Base-by-base conservation (phyloP, 2,113 vertebrate species). In the Grus americana region DNA sequence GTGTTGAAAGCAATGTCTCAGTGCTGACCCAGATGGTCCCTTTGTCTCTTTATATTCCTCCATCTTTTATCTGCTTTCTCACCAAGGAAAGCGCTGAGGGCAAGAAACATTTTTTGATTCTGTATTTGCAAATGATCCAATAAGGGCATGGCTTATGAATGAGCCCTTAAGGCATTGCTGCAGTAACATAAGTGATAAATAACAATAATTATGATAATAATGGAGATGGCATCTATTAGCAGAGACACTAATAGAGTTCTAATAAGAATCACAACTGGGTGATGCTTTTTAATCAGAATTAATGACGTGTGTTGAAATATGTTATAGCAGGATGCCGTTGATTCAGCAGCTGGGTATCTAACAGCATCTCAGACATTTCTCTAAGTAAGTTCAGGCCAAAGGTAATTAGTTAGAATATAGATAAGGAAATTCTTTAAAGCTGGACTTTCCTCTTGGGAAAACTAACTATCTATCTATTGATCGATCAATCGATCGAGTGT, bases 121-220 rank as follows among this genome's bases (percentile, higher is more conserved):
- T 86, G 55, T 50, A 42, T 94, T 97, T 93, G 79, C 49, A 86
- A 90, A 88, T 73, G 90, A 92, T 89, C 62, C 71, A 86, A 4
- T 84, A 79, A 88, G 58, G 54, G 62, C 47, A 91, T n/a, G 63
- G 82, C 79, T 95, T 86, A 95, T 86, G 88, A 94, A 93, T 93
- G 93, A 85, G 79, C 79, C 92, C 88, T 96, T 7, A 10, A 95
- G 79, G 59, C 90, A 88, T 46, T 86, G 90, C 90, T 92, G 82
- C 72, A 71, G 75, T 44, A 94, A 80, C 52, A 14, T 82, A 86
- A 96, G 90, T 95, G 95, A 94, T 93, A 97, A 97, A 96, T 94
- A 96, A 92, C 79, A 93, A 95, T 96, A 96, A 97, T 97, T 97
- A 96, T 72, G 78, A 89, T 96, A 93, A 92, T 97, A 94, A 91